phyloP scores from a whole-genome alignment of 2,888 invertebrate species.

The Hipparchia sbordonii region DNA sequence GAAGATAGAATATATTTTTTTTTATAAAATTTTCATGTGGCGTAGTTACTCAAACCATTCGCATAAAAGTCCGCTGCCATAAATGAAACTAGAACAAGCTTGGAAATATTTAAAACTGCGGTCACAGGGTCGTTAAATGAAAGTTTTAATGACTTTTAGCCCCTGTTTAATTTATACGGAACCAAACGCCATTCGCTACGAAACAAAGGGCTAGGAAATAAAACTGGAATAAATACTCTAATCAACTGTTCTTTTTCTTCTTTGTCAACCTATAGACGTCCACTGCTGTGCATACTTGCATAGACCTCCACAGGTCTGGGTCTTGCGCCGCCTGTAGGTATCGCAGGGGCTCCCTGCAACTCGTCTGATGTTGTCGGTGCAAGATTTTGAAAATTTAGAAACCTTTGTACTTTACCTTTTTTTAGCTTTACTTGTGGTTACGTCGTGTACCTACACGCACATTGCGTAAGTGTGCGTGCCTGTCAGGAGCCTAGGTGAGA shows the following conservation, averaged over 20 bases:
- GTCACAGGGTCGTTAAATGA: slow-evolving; percentile 27
- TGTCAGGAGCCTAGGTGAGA: too few species aligned
- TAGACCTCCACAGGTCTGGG: too few species aligned
- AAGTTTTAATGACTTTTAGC: slow-evolving; percentile 35
- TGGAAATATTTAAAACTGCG: slow-evolving; percentile 33
- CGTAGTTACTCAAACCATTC: neutral
- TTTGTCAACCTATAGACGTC: too few species aligned
- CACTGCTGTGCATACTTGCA: too few species aligned
- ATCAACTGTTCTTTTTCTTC: too few species aligned
- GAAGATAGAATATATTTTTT: neutral
- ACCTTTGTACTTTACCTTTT: too few species aligned
- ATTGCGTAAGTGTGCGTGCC: too few species aligned
- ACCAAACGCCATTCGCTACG: slow-evolving; percentile 40
- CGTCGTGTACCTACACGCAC: too few species aligned
- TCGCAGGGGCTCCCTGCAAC: too few species aligned
- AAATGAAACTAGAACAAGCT: slow-evolving; percentile 29
- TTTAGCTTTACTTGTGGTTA: too few species aligned
- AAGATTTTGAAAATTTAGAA: too few species aligned
- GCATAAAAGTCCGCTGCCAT: slow-evolving; percentile 21
- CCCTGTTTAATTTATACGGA: slow-evolving; percentile 32
- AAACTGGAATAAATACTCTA: neutral
- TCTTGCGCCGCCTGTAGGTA: too few species aligned
- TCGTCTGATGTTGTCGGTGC: neutral
- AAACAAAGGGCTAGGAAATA: slow-evolving; percentile 45
- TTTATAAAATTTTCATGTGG: slow-evolving; percentile 6